phyloP scores from a whole-genome alignment of 2,888 invertebrate genomes.

The Cerceris ruficornis region DNA sequence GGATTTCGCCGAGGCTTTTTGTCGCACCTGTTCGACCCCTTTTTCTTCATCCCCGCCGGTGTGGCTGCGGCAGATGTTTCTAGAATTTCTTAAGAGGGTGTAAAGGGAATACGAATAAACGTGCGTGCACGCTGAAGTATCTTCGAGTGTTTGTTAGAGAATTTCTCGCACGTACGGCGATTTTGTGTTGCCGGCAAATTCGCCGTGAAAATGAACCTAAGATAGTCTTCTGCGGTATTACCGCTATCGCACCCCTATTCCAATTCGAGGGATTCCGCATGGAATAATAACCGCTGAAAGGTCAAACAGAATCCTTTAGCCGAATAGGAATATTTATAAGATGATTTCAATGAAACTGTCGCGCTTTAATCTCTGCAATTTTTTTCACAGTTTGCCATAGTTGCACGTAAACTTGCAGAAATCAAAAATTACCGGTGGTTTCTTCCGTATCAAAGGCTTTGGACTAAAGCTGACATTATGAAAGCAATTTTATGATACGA shows the following conservation, averaged over 20 bases:
- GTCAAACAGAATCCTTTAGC: too few species aligned
- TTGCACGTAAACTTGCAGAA: too few species aligned
- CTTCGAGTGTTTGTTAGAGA: constrained; percentile 24
- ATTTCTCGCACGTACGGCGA: constrained; percentile 46
- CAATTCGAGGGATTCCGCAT: too few species aligned
- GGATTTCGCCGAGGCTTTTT: constrained; percentile 43
- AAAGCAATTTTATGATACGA: too few species aligned
- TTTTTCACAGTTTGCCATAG: too few species aligned
- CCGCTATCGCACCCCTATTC: neutral
- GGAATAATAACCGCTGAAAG: too few species aligned
- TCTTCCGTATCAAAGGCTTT: too few species aligned
- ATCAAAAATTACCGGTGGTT: too few species aligned
- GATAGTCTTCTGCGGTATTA: neutral
- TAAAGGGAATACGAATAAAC: constrained; percentile 44
- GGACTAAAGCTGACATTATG: too few species aligned
- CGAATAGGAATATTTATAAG: too few species aligned
- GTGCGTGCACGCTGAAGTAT: constrained; percentile 23
- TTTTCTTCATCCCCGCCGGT: constrained; percentile 11
- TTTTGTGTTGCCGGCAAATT: constrained; percentile 20
- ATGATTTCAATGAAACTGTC: too few species aligned
- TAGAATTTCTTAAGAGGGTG: constrained; percentile 52
- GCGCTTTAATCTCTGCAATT: too few species aligned
- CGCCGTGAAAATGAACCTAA: constrained; percentile 9
- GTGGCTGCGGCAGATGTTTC: constrained; percentile 41
- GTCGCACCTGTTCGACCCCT: constrained; percentile 35